Percentiles rank a stretch among this genome's conserved stretches.
phyloP scores from a whole-genome alignment of 2,797 vertebrate genomes.

The Echeneis naucrates region DNA sequence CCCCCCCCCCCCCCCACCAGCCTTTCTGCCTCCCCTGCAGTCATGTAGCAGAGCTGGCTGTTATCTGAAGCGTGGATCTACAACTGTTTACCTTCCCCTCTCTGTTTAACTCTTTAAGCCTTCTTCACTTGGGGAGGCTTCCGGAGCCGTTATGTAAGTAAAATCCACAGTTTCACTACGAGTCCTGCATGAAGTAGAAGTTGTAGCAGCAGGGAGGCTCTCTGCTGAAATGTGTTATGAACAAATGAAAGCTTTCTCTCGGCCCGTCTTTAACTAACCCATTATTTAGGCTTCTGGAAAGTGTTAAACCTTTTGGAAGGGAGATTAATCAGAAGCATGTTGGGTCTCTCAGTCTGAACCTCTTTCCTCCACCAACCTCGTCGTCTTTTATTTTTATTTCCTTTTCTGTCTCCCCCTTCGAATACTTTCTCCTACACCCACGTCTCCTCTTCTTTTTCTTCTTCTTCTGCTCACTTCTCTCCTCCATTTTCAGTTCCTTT shows the following conservation, averaged over 20 bases:
- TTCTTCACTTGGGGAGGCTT: neutral
- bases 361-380: conserved; percentile 8
- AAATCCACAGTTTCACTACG: neutral
- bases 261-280: neutral
- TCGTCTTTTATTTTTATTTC: conserved; percentile 8
- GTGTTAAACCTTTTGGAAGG: neutral
- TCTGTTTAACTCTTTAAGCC: conserved; percentile 1
- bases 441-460: conserved; percentile 12
- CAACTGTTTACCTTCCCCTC: conserved; percentile 44
- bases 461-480: neutral
- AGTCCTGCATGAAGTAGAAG: neutral
- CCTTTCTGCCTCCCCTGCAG: conserved; percentile 59
- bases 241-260: too few species aligned
- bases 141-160: conserved; percentile 37
- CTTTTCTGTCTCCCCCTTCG: neutral
- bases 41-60: conserved; percentile 36
- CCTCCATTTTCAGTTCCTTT: neutral
- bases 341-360: conserved; percentile 23
- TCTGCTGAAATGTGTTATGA: too few species aligned
- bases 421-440: conserved; percentile 19
- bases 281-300: neutral
- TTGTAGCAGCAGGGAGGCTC: neutral
- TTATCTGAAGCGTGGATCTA: conserved; percentile 61
- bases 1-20: conserved; percentile 36
- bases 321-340: conserved; percentile 29